These are phyloP conservation scores for Parazoanthus darwini DNA, from an alignment of 92 coral and sea anemone genomes.

Conservation along the genomic window DNA sequence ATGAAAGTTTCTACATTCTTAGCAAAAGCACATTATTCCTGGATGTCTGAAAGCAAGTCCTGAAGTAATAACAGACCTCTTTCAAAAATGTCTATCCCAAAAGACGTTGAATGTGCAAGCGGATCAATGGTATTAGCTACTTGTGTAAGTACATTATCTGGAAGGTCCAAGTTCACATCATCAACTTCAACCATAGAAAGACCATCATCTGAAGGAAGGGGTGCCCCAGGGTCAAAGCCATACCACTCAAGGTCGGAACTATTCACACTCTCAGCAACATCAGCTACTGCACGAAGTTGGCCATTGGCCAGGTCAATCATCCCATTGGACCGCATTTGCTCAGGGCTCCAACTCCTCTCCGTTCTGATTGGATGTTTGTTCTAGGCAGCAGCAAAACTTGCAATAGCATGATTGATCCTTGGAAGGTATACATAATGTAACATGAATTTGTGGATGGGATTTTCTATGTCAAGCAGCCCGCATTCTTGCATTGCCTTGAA, in stretches of 20 bases:
- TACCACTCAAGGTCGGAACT: constrained; percentile 34
- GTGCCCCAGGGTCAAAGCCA: constrained; percentile 34
- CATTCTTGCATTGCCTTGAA: constrained; percentile 27
- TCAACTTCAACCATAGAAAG: constrained; percentile 29
- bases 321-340: constrained; percentile 39
- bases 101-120: background rate
- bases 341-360: constrained; percentile 25
- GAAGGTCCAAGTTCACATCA: constrained; percentile 29
- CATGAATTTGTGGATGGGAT: constrained; percentile 26
- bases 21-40: too few species aligned
- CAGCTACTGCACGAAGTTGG: background rate
- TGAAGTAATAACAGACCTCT: background rate
- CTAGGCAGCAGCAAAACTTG: background rate
- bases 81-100: background rate
- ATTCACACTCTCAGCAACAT: constrained; percentile 13
- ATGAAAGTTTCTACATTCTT: too few species aligned
- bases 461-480: constrained; percentile 1
- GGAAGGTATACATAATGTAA: constrained; percentile 42
- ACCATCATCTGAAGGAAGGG: constrained; percentile 34
- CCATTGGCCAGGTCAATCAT: constrained; percentile 31
- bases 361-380: background rate
- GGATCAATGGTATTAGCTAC: background rate
- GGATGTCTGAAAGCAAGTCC: background rate
- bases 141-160: background rate
- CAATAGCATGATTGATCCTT: constrained; percentile 24